A percentile compares a stretch with the other conserved stretches of the same genome.
These are phyloP conservation scores for Triplophysa dalaica DNA, from an alignment of 2,113 vertebrate species.

Conservation along the genomic window DNA sequence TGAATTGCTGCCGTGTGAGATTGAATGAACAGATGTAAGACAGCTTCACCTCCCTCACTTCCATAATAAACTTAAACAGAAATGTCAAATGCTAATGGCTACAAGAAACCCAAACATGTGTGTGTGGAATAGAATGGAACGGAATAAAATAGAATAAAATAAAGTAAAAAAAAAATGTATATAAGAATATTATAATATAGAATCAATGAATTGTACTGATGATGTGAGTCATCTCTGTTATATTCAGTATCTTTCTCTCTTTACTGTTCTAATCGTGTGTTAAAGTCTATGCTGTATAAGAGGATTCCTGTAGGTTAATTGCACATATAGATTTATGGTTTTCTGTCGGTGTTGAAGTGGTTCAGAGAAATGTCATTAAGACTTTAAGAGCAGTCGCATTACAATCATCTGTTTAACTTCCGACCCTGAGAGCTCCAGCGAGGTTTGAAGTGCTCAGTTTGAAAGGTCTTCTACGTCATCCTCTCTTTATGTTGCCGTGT, in stretches of 20 bases:
- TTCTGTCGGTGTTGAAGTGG: background rate
- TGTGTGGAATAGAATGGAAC: too few species aligned
- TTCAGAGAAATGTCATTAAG: background rate
- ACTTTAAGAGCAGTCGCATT: background rate
- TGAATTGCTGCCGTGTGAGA: conserved; percentile 4
- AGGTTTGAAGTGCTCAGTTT: background rate
- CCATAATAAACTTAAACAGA: conserved; percentile 24
- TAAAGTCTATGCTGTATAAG: background rate
- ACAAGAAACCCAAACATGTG: too few species aligned
- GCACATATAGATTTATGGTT: background rate
- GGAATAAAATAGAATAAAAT: too few species aligned
- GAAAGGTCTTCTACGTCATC: background rate
- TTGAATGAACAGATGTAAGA: conserved; percentile 51
- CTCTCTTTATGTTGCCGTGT: background rate
- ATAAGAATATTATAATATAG: too few species aligned
- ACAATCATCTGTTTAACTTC: background rate
- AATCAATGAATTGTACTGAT: too few species aligned
- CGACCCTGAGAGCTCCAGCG: background rate
- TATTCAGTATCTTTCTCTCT: background rate
- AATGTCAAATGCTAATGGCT: conserved; percentile 6
- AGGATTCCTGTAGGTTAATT: background rate
- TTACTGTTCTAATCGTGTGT: background rate
- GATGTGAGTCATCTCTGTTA: too few species aligned
- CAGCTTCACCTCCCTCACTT: conserved; percentile 20
- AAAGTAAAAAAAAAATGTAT: too few species aligned